Base-by-base conservation (phyloP, 2,888 invertebrate genomes). In the Melanostoma mellinum region DNA sequence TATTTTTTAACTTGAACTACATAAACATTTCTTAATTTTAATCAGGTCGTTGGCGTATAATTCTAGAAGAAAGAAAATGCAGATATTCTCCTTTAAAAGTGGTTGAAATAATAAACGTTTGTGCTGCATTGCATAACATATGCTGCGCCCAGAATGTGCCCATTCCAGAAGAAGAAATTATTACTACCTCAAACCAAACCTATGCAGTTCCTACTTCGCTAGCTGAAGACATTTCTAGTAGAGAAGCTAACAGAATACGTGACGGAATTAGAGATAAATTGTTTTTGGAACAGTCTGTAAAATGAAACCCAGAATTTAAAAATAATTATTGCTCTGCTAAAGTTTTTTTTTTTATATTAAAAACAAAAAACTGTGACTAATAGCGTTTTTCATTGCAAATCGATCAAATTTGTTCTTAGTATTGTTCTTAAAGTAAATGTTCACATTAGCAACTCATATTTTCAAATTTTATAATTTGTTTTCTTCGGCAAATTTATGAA, bases 21-120 rank as follows among this genome's bases (percentile, higher is more conserved):
- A 0, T 53, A 6, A 3, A 36, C n/a, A 36, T 6, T 53, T 10
- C 0, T 36, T 4, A 35, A n/a, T 53, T 10, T 53, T 10, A 10
- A 36, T 5, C 3, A 53, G 53, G 10, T 20, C 53, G 53, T 10
- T 53, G 53, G 53, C 53, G 53, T 53, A 53, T 53, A 4, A 53
- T 10, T 6, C 10, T 35, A 20, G 53, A 53, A 53, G 53, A 53
- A 36, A 36, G 53, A 36, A 53, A 55, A 32, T 55, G 4, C 4
- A 55, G 55, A 55, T 55, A 55, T 36, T 10, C 35, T 6, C 53
- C 53, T 0, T 3, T 10, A 35, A 36, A 36, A 36, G 53, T 36
- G 2, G 20, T 55, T 3, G 36, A 55, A 55, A 20, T 55, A 38
- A 38, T 8, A 38, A 55, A 38, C 6, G 55, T 38, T 2, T 55